phyloP scores from a whole-genome alignment of 2,888 invertebrate species.

The Drosophila hamatofila region DNA sequence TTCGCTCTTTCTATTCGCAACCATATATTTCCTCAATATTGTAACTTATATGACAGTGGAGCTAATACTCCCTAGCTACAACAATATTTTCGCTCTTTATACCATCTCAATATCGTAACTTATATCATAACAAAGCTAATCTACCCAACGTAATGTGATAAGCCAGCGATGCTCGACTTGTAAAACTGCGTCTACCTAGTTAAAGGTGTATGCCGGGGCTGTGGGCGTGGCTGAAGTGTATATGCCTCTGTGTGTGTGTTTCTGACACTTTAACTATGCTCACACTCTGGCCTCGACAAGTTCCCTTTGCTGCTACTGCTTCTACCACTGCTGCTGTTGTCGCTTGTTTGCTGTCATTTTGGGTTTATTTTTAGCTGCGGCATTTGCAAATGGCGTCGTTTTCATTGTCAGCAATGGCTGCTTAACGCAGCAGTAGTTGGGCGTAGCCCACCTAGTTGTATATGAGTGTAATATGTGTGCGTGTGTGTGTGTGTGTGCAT shows the following conservation, averaged over 20 bases:
- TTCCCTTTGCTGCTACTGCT: too few species aligned
- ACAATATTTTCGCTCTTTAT: too few species aligned
- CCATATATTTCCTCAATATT: too few species aligned
- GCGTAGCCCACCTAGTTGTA: slow-evolving; percentile 24
- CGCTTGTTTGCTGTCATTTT: slow-evolving; percentile 64
- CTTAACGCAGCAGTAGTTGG: slow-evolving; percentile 8
- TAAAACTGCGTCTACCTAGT: slow-evolving; percentile 28
- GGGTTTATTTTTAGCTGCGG: slow-evolving; percentile 53
- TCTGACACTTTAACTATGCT: slow-evolving; percentile 74
- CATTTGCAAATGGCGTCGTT: slow-evolving; percentile 61
- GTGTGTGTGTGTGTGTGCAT: not conserved
- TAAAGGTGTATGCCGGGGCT: not conserved
- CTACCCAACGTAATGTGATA: not conserved
- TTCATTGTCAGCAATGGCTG: slow-evolving; percentile 50
- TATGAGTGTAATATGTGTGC: slow-evolving; percentile 45
- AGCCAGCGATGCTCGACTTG: not conserved
- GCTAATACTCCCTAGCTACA: too few species aligned
- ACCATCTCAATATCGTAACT: not conserved
- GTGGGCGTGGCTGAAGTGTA: slow-evolving; percentile 34
- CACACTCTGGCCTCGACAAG: slow-evolving; percentile 51
- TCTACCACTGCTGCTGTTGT: too few species aligned
- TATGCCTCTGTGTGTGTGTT: slow-evolving; percentile 30
- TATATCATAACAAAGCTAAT: not conserved
- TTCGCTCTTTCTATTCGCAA: too few species aligned
- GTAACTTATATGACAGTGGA: too few species aligned